Evolutionary conservation across 2,797 vertebrate species (phyloP).

Genomic region (Sebastes trivittatus): DNA sequence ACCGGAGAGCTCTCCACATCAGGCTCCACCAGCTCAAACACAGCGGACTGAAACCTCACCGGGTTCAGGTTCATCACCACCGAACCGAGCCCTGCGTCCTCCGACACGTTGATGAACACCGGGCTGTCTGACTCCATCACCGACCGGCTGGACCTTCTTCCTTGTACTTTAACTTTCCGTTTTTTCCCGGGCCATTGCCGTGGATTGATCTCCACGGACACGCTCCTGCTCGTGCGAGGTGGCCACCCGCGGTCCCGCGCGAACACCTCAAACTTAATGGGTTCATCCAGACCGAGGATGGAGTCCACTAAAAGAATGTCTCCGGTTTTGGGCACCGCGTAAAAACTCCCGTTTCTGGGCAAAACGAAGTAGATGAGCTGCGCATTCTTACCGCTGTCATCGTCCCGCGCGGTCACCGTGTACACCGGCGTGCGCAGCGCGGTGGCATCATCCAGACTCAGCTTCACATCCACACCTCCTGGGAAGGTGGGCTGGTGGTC

Average conservation of each 20-base stretch:
- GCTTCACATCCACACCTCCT: conserved; percentile 59
- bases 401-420: conserved; percentile 82
- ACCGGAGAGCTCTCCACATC: conserved; percentile 81
- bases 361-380: conserved; percentile 87
- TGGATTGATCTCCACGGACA: conserved; percentile 84
- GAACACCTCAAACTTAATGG: conserved; percentile 84
- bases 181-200: conserved; percentile 66
- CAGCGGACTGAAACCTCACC: conserved; percentile 76
- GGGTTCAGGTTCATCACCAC: conserved; percentile 84
- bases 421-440: conserved; percentile 84
- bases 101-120: conserved; percentile 84
- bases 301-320: conserved; percentile 89
- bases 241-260: conserved; percentile 88
- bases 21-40: conserved; percentile 84
- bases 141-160: conserved; percentile 75
- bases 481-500: conserved; percentile 87
- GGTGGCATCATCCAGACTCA: conserved; percentile 86
- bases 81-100: conserved; percentile 84
- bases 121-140: conserved; percentile 68
- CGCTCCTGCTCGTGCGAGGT: conserved; percentile 80
- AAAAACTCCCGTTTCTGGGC: conserved; percentile 86
- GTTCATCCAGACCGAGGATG: conserved; percentile 82
- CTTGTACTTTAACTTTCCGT: neutral
- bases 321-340: conserved; percentile 90
- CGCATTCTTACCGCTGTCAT: conserved; percentile 87